Base-by-base conservation (phyloP, 1,140 invertebrate species). In the Papilio aristodemus region DNA sequence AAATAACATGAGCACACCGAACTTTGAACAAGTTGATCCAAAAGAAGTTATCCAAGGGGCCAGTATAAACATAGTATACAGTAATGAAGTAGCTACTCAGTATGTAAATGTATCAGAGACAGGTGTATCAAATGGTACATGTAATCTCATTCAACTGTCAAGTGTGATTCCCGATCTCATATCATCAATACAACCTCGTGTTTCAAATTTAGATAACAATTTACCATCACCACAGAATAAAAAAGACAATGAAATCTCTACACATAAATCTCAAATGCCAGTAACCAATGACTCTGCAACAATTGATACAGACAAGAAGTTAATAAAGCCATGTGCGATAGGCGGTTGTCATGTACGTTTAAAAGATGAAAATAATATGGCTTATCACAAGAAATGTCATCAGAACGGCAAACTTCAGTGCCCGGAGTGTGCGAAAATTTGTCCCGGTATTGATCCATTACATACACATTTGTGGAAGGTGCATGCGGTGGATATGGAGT, bases 401-500 rank as follows among this genome's bases (percentile, higher is more conserved):
- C 86, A 89, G 19, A 89, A 87, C 38, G 82, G 83, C n/a, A 87
- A 92, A 19, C 93, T 95, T 72, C 85, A 89, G 10, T 97, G 96
- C 90, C 93, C 93, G 0, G 94, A 96, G 79, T 97, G 96, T 84
- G 76, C 82, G 0, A 87, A 91, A 68, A 77, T 75, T 19, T 93
- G 92, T 75, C 76, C 81, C 0, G 85, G 91, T 13, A 95, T 95
- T 92, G 93, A 94, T 62, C 85, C 92, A 2, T 76, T 96, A n/a
- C 94, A 94, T 22, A 93, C 93, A 19, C 96, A 97, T 88, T 86
- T 97, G n/a, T 97, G 96, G 96, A 93, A 93, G 58, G 77, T 90
- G 0, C 96, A 97, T 81, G 86, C 92, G 43, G 93, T 97, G n/a
- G 95, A 97, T 79, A 93, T 96, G 86, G 96, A 96, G 78, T 83